Conservation (phyloP, 2,888 invertebrate genomes). For the Folsomia candida region DNA sequence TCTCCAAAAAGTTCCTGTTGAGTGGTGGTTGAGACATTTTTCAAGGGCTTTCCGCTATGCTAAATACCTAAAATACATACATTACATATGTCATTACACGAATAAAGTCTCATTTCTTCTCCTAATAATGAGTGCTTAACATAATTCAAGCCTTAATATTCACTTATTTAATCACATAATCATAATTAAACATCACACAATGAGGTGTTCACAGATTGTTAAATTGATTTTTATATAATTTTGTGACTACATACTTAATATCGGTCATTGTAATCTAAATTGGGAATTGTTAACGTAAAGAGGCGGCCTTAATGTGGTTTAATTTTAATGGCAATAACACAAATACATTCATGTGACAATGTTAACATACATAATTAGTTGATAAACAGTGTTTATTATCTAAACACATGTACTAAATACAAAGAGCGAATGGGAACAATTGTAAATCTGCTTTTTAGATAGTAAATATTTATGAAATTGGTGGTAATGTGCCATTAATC, state of each 20-base stretch:
- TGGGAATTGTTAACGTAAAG: neutral
- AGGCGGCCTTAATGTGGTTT: no score
- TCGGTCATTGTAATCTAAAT: neutral
- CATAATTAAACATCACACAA: neutral
- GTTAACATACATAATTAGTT: no score
- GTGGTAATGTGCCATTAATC: no score
- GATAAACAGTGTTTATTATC: neutral
- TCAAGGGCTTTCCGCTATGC: neutral
- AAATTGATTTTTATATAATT: neutral
- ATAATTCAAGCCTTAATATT: no score
- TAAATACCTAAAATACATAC: neutral
- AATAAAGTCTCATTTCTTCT: no score
- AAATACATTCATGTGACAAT: no score
- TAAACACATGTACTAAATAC: neutral
- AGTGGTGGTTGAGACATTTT: neutral
- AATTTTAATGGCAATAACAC: no score
- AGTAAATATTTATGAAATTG: no score
- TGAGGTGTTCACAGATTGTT: neutral
- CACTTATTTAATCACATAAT: neutral
- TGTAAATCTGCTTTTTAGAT: no score
- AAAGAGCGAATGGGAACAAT: no score
- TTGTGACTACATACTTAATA: neutral
- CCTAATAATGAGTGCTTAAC: neutral
- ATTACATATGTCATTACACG: neutral
- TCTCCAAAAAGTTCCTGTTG: neutral